phyloP scores from a whole-genome alignment of 1,140 invertebrate species.

The Polyergus mexicanus region DNA sequence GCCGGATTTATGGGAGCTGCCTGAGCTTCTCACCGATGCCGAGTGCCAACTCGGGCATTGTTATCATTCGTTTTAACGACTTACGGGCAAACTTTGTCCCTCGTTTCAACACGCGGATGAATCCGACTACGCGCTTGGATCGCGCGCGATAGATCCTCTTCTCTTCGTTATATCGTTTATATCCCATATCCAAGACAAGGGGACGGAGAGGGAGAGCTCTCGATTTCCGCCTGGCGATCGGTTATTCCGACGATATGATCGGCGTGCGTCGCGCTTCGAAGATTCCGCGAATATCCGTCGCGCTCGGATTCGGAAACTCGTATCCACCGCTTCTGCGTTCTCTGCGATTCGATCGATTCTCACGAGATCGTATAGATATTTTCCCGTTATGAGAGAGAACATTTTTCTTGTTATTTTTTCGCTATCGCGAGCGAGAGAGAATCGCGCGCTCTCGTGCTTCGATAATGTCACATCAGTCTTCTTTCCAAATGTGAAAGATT shows the following conservation, averaged over 20 bases:
- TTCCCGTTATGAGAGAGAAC: neutral
- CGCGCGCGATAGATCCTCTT: neutral
- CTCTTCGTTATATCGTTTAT: constrained; percentile 42
- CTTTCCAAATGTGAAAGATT: constrained; percentile 16
- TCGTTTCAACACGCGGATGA: neutral
- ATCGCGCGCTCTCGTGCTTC: constrained; percentile 8
- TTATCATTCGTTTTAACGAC: constrained; percentile 59
- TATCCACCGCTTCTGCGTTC: neutral
- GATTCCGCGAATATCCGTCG: constrained; percentile 55
- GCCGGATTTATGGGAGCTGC: constrained; percentile 40
- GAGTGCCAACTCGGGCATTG: constrained; percentile 50
- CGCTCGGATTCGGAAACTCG: constrained; percentile 1
- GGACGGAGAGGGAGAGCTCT: neutral
- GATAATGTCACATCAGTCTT: constrained; percentile 37
- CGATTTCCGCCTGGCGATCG: constrained; percentile 51
- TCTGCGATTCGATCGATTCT: constrained; percentile 34
- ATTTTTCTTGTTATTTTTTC: constrained; percentile 28
- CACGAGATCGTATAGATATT: constrained; percentile 32
- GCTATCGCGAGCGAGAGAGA: neutral
- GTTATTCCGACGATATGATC: constrained; percentile 37
- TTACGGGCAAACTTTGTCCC: constrained; percentile 40
- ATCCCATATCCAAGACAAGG: constrained; percentile 17
- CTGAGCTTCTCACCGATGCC: constrained; percentile 1
- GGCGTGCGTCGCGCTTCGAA: constrained; percentile 38
- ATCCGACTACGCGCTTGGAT: neutral